Conservation (phyloP, 2,113 vertebrate species). For the Rhinopomastus cyanomelas region DNA sequence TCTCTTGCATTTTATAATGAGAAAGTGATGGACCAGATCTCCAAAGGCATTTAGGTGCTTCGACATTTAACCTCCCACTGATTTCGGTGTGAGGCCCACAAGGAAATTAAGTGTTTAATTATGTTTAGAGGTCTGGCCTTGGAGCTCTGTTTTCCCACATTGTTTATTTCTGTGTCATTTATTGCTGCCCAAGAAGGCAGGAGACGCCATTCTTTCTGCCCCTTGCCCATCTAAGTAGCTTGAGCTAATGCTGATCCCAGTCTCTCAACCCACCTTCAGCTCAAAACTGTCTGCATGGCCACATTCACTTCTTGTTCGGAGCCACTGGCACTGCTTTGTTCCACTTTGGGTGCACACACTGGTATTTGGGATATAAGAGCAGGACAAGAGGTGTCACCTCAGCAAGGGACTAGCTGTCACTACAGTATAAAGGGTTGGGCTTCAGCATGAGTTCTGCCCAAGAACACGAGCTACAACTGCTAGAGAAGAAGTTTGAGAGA, state of each 20-base stretch:
- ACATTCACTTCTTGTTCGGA: accelerated
- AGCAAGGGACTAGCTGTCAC: neutral
- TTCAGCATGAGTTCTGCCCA: neutral
- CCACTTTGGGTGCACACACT: neutral
- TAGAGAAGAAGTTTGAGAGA: neutral
- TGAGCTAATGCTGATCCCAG: neutral
- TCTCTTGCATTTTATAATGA: conserved; percentile 64
- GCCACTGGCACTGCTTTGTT: neutral
- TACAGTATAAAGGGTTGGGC: neutral
- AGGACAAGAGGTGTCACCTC: neutral
- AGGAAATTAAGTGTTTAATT: conserved; percentile 39
- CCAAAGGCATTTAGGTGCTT: conserved; percentile 57
- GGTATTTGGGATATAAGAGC: neutral
- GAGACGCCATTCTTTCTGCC: neutral
- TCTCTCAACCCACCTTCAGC: neutral
- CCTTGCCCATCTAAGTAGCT: neutral
- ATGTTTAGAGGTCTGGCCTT: conserved; percentile 24
- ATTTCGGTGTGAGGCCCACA: conserved; percentile 15
- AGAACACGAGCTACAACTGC: neutral
- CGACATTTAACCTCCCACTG: conserved; percentile 54
- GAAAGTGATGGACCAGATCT: conserved; percentile 52
- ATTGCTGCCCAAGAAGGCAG: neutral
- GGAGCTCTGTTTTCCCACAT: neutral
- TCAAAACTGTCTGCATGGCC: neutral
- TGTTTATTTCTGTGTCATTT: conserved; percentile 49